phyloP scores from a whole-genome alignment of 1,140 invertebrate genomes.

The Drosophila burlai region DNA sequence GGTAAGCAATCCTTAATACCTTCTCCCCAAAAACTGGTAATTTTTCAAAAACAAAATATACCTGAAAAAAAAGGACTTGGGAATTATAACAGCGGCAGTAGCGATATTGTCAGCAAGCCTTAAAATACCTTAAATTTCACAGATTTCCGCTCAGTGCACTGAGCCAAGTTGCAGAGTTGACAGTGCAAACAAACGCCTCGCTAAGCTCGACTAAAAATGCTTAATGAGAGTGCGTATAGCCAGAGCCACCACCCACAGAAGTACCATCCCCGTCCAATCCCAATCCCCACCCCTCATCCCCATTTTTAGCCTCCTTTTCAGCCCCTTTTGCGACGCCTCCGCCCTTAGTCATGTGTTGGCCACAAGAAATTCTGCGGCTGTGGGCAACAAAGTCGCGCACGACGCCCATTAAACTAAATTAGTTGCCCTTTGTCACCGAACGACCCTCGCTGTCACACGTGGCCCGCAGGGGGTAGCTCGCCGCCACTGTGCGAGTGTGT shows the following conservation, averaged over 20 bases:
- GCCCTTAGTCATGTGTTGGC: slow-evolving; percentile 44
- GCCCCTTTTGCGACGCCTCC: not conserved
- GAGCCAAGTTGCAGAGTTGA: slow-evolving; percentile 52
- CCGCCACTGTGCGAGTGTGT: not conserved
- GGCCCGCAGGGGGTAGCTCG: slow-evolving; percentile 15
- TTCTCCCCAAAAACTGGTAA: not conserved
- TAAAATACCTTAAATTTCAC: too few species aligned
- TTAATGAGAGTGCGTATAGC: slow-evolving; percentile 75
- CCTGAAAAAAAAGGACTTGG: too few species aligned
- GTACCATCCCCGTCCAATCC: not conserved
- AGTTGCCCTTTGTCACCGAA: slow-evolving; percentile 79
- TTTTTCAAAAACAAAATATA: not conserved
- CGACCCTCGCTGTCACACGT: slow-evolving; percentile 63
- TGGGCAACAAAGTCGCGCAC: slow-evolving; percentile 68
- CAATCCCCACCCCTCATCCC: not conserved
- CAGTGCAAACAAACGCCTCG: slow-evolving; percentile 79
- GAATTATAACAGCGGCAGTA: too few species aligned
- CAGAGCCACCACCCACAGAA: slow-evolving; percentile 13
- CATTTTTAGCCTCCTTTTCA: not conserved
- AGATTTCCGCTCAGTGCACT: slow-evolving; percentile 2
- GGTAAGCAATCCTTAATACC: not conserved
- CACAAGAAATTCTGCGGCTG: slow-evolving; percentile 77
- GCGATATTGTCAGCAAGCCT: too few species aligned
- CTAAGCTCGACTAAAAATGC: slow-evolving; percentile 80
- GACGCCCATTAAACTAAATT: slow-evolving; percentile 79